Evolutionary conservation across 2,113 vertebrate species (phyloP).

Genomic region (Leucopsar rothschildi): DNA sequence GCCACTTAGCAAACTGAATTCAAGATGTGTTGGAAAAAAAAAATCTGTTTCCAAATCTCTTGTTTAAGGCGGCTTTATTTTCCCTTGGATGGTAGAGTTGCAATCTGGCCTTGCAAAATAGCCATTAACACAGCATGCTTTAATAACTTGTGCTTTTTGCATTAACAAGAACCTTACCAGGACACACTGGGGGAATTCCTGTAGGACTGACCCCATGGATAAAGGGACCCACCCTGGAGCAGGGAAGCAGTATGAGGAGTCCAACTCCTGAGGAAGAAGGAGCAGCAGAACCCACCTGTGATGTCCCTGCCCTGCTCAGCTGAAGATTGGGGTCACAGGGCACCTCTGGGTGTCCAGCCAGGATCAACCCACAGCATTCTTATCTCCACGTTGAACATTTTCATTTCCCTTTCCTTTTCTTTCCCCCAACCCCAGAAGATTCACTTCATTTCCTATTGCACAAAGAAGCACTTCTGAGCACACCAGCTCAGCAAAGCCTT

Average conservation of each 20-base stretch:
- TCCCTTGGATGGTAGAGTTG: not conserved
- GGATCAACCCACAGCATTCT: not conserved
- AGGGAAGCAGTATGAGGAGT: too few relatives aligned
- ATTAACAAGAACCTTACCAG: not conserved
- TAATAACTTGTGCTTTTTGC: not conserved
- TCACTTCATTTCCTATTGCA: not conserved
- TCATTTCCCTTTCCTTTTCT: not conserved
- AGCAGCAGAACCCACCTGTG: not conserved
- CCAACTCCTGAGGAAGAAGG: not conserved
- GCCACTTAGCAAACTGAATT: not conserved
- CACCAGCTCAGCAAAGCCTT: not conserved
- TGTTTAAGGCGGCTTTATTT: not conserved
- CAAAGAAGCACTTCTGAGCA: not conserved
- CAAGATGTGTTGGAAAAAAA: not conserved
- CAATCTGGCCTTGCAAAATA: not conserved
- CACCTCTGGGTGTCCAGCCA: not conserved
- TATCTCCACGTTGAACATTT: not conserved
- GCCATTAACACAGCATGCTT: rapidly evolving
- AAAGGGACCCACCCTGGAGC: too few relatives aligned
- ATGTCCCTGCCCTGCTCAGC: not conserved
- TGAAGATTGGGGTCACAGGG: not conserved
- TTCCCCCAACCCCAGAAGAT: not conserved
- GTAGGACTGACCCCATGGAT: not conserved
- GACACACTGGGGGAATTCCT: not conserved
- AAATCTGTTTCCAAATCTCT: not conserved